Evolutionary conservation across 1,140 invertebrate species (phyloP).

Genomic region (Archivesica marissinica): DNA sequence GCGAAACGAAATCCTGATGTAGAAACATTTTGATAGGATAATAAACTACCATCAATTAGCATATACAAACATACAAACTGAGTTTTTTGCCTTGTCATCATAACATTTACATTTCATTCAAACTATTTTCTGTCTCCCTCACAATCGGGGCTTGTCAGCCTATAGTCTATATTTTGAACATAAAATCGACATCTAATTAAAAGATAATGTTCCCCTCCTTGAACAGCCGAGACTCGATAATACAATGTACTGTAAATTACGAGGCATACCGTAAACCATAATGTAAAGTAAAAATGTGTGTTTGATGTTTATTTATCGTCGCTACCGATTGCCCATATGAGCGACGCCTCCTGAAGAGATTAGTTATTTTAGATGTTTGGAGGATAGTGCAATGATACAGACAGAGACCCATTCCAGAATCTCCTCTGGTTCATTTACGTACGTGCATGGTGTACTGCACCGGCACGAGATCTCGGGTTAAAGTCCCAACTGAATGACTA

Average conservation of each 20-base stretch:
- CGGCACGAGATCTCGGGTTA: too few species aligned
- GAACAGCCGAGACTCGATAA: not conserved
- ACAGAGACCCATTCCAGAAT: too few species aligned
- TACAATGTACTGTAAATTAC: not conserved
- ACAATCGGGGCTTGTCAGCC: not conserved
- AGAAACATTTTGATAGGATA: conserved; percentile 27
- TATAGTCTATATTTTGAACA: conserved; percentile 34
- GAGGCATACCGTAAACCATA: too few species aligned
- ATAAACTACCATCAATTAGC: conserved; percentile 12
- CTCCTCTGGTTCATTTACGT: too few species aligned
- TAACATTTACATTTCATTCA: not conserved
- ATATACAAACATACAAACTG: not conserved
- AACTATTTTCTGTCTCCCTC: conserved; percentile 8
- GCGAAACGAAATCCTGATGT: conserved; percentile 4
- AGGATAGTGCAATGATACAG: too few species aligned
- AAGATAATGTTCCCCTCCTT: not conserved
- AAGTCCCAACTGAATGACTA: too few species aligned
- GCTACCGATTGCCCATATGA: too few species aligned
- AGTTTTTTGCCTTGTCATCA: conserved; percentile 32
- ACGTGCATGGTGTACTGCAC: too few species aligned
- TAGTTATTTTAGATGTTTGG: too few species aligned
- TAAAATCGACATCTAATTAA: conserved; percentile 22
- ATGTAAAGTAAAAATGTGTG: too few species aligned
- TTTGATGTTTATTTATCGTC: too few species aligned
- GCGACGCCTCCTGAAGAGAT: too few species aligned